Conservation (phyloP, 2,113 vertebrate genomes). For the Narcine bancroftii region DNA sequence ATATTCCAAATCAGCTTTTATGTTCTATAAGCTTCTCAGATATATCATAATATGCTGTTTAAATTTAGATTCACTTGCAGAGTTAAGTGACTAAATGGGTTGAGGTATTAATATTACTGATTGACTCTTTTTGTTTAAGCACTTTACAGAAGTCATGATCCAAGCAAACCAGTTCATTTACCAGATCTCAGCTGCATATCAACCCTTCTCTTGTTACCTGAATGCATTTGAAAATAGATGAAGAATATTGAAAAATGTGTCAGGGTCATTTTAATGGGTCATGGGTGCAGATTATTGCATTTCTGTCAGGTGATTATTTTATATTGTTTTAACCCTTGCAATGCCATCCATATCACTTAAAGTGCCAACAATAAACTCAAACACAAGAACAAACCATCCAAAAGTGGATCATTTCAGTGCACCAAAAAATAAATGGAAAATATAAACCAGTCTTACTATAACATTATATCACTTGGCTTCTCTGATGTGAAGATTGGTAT, state of each 20-base stretch:
- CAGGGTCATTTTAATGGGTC: constrained; percentile 6
- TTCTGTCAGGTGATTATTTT: background rate
- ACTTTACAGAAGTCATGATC: constrained; percentile 7
- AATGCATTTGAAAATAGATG: constrained; percentile 30
- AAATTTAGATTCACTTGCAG: constrained; percentile 11
- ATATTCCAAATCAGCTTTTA: background rate
- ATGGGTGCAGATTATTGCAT: constrained; percentile 2
- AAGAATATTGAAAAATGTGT: background rate
- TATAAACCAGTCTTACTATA: background rate
- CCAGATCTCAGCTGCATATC: background rate
- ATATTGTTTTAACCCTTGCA: background rate
- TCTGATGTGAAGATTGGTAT: background rate
- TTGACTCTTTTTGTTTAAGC: background rate
- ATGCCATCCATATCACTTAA: background rate
- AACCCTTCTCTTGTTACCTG: constrained; percentile 28
- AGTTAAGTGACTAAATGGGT: background rate
- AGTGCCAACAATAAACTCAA: background rate
- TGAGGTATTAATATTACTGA: constrained; percentile 14
- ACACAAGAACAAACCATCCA: background rate
- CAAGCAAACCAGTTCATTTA: constrained; percentile 35
- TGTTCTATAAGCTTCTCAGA: background rate
- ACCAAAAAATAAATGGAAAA: background rate
- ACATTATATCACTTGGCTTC: background rate
- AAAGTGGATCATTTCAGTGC: background rate
- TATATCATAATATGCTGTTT: background rate